Percentiles rank a stretch among this genome's conserved stretches.
Conservation (phyloP, 92 coral and sea anemone species). For the Zoanthus sansibaricus region DNA sequence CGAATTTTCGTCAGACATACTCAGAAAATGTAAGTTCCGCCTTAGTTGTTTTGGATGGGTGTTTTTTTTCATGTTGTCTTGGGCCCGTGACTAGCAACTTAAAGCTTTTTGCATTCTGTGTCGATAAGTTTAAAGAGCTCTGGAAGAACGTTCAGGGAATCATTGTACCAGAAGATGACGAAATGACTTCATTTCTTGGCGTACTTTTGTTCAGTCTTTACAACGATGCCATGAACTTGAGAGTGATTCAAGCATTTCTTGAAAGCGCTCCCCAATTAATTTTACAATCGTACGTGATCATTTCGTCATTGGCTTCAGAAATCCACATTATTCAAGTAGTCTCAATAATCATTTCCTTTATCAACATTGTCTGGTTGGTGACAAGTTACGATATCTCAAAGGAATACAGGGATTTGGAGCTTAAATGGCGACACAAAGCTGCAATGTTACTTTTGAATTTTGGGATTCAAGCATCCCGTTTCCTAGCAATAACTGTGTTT, state of each 20-base stretch:
- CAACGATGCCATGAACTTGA: constrained; percentile 38
- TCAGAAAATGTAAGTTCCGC: constrained; percentile 32
- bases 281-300: constrained; percentile 41
- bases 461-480: constrained; percentile 40
- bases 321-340: constrained; percentile 22
- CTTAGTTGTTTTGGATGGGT: constrained; percentile 19
- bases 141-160: constrained; percentile 38
- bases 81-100: constrained; percentile 44
- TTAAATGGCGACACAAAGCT: constrained; percentile 32
- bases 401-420: constrained; percentile 46
- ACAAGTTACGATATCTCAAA: constrained; percentile 43
- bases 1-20: constrained; percentile 40
- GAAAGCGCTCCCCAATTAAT: constrained; percentile 31
- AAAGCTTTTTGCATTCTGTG: constrained; percentile 37
- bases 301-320: constrained; percentile 15
- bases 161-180: constrained; percentile 40
- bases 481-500: constrained; percentile 36
- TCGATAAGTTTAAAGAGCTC: constrained; percentile 31
- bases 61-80: constrained; percentile 31
- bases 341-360: constrained; percentile 28
- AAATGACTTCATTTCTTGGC: constrained; percentile 41
- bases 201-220: constrained; percentile 29
- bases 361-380: constrained; percentile 30
- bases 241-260: constrained; percentile 38
- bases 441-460: constrained; percentile 19